Evolutionary conservation across 2,888 invertebrate genomes (phyloP), one percentile per base, ranked within the genome.

Genomic region (Pharmacophagus antenor): DNA sequence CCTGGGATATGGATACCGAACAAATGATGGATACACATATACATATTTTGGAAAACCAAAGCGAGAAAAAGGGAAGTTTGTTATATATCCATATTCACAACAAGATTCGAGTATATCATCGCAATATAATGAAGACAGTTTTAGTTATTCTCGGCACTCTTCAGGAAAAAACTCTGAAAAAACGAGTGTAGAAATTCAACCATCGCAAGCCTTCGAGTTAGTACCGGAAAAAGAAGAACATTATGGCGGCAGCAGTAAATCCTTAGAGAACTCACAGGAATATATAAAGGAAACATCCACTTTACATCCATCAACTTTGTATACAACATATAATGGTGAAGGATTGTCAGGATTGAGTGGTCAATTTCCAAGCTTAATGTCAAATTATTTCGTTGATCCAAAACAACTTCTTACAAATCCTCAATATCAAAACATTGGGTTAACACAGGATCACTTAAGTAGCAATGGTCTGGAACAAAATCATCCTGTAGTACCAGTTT

Each of bases 51-150:
- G 90, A n/a, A 88, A 85, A 72, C 76, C 84, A 25, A 70, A 75
- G 0, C 82, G 88, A 67, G 84, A 88, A 25, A 84, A 88, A 69
- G 90, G 90, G 12, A 93, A 92, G 71, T 94, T 92, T 68, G 92
- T 92, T 88, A 91, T 94, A 62, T 94, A 94, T 71, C 94, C 94
- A 4, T 94, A 94, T 74, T 94, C 94, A 0, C 94, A 94, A 75
- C 88, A 93, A 58, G 93, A 94, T 37, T 37, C 37, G n/a, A 37
- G 3, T 68, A 93, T 94, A 62, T 92, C 92, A 4, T 66, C 91
- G 12, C 65, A 68, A 15, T 64, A 66, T 31, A 70, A 66, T 63
- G 52, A 68, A 37, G 61, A 65, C 25, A 66, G 67, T 49, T 65
- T 70, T 18, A 73, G 72, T 23, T 67, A 70, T 23, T 59, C 66